Evolutionary conservation across 2,113 vertebrate genomes (phyloP).

Genomic region (Ifrita kowaldi): DNA sequence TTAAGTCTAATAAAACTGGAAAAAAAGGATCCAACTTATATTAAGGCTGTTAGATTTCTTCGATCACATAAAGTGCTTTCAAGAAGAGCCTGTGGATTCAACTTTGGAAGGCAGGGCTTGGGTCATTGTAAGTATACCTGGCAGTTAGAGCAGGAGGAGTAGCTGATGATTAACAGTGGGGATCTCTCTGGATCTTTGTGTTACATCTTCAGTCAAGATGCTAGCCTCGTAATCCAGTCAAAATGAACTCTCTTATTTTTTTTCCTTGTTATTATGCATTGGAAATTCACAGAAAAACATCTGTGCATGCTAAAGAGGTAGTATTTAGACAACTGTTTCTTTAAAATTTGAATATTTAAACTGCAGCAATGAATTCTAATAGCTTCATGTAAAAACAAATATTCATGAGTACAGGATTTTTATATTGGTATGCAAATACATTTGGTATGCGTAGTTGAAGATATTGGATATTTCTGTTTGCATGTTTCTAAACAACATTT

Average conservation of each 20-base stretch:
- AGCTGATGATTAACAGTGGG: background rate
- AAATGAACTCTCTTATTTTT: background rate
- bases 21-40: slow-evolving; percentile 22
- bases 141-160: background rate
- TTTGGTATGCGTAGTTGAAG: slow-evolving; percentile 36
- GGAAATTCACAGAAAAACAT: slow-evolving; percentile 49
- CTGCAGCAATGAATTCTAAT: slow-evolving; percentile 42
- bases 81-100: background rate
- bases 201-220: background rate
- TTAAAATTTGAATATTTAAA: slow-evolving; percentile 60
- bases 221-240: background rate
- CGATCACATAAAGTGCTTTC: slow-evolving; percentile 5
- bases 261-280: slow-evolving; percentile 26
- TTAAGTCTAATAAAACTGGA: slow-evolving; percentile 38
- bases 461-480: background rate
- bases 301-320: slow-evolving; percentile 48
- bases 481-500: slow-evolving; percentile 65
- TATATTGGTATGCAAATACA: slow-evolving; percentile 49
- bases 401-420: slow-evolving; percentile 24
- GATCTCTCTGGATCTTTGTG: background rate
- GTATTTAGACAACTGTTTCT: slow-evolving; percentile 56
- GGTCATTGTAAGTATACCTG: background rate
- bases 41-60: slow-evolving; percentile 5
- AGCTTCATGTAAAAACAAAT: slow-evolving; percentile 52
- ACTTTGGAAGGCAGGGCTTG: background rate